phyloP scores from a whole-genome alignment of 37 sponge, comb jelly and placozoan genomes.

The Haliclona indistincta region DNA sequence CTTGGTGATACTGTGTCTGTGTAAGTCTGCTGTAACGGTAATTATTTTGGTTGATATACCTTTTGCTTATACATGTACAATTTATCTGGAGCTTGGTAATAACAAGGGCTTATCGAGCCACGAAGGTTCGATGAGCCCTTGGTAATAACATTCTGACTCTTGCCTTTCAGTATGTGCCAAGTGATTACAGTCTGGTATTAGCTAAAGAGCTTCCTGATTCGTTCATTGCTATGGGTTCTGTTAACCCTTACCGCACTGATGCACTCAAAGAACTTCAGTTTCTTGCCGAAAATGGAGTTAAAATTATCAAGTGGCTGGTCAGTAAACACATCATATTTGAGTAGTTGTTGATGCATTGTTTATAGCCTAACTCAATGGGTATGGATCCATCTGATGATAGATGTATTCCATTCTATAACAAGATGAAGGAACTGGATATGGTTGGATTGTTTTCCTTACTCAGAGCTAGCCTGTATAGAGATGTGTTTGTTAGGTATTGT shows the following conservation, averaged over 20 bases:
- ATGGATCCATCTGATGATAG: constrained; percentile 66
- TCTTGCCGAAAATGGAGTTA: constrained; percentile 62
- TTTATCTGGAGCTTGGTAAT: too few species aligned
- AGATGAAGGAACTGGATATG: constrained; percentile 80
- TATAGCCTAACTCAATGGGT: constrained; percentile 85
- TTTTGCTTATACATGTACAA: too few species aligned
- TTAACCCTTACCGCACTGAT: constrained; percentile 82
- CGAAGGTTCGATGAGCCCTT: not conserved
- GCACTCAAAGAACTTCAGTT: constrained; percentile 71
- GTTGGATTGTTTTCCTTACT: constrained; percentile 6
- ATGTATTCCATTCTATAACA: constrained; percentile 72
- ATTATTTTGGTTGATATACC: too few species aligned
- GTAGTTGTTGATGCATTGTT: not conserved
- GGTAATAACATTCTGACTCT: not conserved
- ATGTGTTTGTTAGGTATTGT: constrained; percentile 39
- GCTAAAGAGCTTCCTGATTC: constrained; percentile 63
- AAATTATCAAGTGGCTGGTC: constrained; percentile 90
- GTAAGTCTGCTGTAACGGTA: too few species aligned
- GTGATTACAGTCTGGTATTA: constrained; percentile 63
- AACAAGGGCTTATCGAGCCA: too few species aligned
- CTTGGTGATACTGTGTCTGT: too few species aligned
- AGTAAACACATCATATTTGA: not conserved
- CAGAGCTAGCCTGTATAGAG: not conserved
- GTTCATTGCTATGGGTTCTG: constrained; percentile 79
- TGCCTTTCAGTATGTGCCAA: constrained; percentile 70